phyloP scores from a whole-genome alignment of 2,888 invertebrate genomes.

The Dione juno region DNA sequence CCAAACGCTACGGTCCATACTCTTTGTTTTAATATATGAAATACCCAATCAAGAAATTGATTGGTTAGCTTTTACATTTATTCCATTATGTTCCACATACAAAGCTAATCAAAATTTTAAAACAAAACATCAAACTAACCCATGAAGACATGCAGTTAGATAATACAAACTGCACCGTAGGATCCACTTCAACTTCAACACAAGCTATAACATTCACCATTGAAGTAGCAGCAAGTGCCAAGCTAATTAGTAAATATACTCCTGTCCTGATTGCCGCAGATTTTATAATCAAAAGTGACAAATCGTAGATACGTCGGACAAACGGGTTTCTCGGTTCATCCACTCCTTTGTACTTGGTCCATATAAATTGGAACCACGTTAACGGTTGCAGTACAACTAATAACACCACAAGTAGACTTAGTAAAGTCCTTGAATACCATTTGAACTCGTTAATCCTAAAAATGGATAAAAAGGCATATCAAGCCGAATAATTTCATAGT shows the following conservation, averaged over 20 bases:
- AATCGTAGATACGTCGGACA: slow-evolving; percentile 83
- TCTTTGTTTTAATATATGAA: too few relatives aligned
- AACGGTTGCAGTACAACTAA: slow-evolving; percentile 85
- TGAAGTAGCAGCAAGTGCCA: slow-evolving; percentile 85
- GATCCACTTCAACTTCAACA: slow-evolving; percentile 57
- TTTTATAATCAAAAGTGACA: slow-evolving; percentile 85
- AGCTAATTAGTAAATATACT: slow-evolving; percentile 87
- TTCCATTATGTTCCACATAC: too few relatives aligned
- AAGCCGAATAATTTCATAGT: too few relatives aligned
- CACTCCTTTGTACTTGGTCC: slow-evolving; percentile 81
- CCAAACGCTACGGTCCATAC: too few relatives aligned
- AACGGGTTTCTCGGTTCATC: slow-evolving; percentile 81
- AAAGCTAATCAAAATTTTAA: too few relatives aligned
- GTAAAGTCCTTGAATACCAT: slow-evolving; percentile 65
- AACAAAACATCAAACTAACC: slow-evolving; percentile 53
- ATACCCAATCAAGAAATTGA: too few relatives aligned
- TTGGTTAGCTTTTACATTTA: too few relatives aligned
- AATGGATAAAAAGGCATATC: slow-evolving; percentile 26
- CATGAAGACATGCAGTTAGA: slow-evolving; percentile 80
- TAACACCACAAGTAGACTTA: slow-evolving; percentile 54
- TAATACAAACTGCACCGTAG: slow-evolving; percentile 57
- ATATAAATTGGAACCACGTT: slow-evolving; percentile 90
- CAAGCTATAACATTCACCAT: slow-evolving; percentile 85
- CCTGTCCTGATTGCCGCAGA: slow-evolving; percentile 85
- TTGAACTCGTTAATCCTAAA: slow-evolving; percentile 64